Base-by-base conservation (phyloP, 2,888 invertebrate genomes). In the Pogonocherus hispidulus region DNA sequence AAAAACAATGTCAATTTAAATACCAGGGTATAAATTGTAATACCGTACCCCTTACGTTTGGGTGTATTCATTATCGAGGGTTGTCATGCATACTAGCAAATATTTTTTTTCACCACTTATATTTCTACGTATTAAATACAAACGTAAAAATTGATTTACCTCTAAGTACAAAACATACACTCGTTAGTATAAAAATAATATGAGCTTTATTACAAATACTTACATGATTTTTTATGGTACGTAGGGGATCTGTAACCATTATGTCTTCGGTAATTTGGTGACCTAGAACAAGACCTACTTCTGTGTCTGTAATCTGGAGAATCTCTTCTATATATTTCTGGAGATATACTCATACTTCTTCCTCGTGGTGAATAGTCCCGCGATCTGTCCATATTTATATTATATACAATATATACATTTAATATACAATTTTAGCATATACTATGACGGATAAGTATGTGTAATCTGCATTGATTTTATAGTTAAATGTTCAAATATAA, bases 241-340 rank as follows among this genome's bases (percentile, higher is more conserved):
- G 63, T 72, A 3, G 72, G 72, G 18, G 73, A 74, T 63, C 73
- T 76, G 64, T 78, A 76, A n/a, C 81, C 81, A 69, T 82, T 81
- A 59, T 80, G 80, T 67, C 83, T 80, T 69, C 82, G 80, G 74
- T 78, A 76, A 59, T 80, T 80, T 52, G 84, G 84, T 2, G 85
- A 85, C 74, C 82, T 80, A 5, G 85, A 85, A 49, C 81, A 80
- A 20, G 84, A 84, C 70, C 83, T 78, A 57, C 80, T 82, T 74
- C 76, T 79, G 56, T 80, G 79, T 54, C 78, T 78, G 70, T 81
- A 82, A 66, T 82, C 81, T 16, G 82, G 82, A 32, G 82, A 81
- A 55, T 76, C 79, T 71, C 78, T 77, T 60, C 76, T 78, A 59
- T 80, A 81, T 18, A 72, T 66, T 65, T 83, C 83, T 11, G 83